Base-by-base conservation (phyloP, 2,888 invertebrate genomes). In the Polietes domitor region DNA sequence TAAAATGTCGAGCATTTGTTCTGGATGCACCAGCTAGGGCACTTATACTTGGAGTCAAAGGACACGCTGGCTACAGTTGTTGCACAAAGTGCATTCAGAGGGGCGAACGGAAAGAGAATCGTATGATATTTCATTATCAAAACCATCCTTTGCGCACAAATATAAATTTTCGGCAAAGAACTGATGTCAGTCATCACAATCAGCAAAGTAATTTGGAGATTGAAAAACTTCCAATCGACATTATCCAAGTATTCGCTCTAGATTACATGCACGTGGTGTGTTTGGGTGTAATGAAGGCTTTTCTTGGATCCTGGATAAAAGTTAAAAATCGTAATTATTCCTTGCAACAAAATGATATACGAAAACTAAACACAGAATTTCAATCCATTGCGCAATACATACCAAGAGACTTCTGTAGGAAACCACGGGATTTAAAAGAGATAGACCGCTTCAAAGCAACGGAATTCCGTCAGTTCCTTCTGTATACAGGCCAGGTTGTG, bases 221-320 rank as follows among this genome's bases (percentile, higher is more conserved):
- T 21, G 82, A 82, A 79, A 2, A 37, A 7, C 50, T 83, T 2
- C n/a, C 63, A 32, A 72, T 83, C 17, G 47, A 79, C 26, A 83
- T 83, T 15, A 28, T 81, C 0, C 7, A 58, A 9, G 73, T 73
- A 28, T 55, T 43, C 24, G 43, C 78, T 4, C 17, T 76, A 21
- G 77, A 81, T 73, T 81, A 79, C 19, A 79, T 76, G 79, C 79
- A 83, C 41, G 47, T 83, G 37, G 77, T 83, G 5, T 83, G 79
- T 37, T 32, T 79, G 19, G 79, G 83, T 6, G 9, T 79, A 19
- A 79, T 21, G 7, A 32, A 53, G 43, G 72, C 72, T 21, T n/a
- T 83, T 4, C 53, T 77, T 6, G 74, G 26, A 58, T 41, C 72
- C 4, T 83, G 68, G 83, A 21, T 76, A 17, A 74, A 76, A 61